Conservation (phyloP, 1,140 invertebrate species). For the Anastrepha obliqua region DNA sequence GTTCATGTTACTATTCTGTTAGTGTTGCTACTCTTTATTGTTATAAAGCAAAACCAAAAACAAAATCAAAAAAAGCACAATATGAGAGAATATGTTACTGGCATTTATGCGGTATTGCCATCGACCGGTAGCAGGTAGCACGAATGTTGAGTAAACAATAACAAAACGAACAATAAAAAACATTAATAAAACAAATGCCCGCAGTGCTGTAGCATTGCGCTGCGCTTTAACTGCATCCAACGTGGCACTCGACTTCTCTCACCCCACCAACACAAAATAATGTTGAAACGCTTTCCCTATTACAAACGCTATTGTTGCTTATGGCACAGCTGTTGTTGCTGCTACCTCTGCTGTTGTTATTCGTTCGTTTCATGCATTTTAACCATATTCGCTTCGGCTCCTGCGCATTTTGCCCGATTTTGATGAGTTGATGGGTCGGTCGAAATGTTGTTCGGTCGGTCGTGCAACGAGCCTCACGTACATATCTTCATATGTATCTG, state of each 20-base stretch:
- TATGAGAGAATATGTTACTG: neutral
- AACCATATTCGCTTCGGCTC: conserved; percentile 45
- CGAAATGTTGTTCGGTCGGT: neutral
- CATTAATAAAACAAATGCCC: conserved; percentile 50
- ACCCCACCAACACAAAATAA: neutral
- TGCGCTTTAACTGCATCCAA: conserved; percentile 5
- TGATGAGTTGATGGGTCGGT: conserved; percentile 37
- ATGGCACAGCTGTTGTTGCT: conserved; percentile 41
- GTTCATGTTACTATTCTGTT: neutral
- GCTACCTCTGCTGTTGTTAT: neutral
- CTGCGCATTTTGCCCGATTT: conserved; percentile 43
- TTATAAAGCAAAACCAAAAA: neutral
- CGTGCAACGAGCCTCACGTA: conserved; percentile 23
- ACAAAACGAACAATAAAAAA: conserved; percentile 50
- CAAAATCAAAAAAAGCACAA: neutral
- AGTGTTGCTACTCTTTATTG: conserved; percentile 8
- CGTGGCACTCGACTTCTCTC: neutral
- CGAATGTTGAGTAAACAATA: conserved; percentile 53
- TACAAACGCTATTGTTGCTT: conserved; percentile 27
- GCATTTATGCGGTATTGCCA: neutral
- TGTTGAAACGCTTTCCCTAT: neutral
- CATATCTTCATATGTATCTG: neutral
- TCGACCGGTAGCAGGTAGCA: conserved; percentile 50
- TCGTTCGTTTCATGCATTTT: conserved; percentile 48
- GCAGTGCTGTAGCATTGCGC: conserved; percentile 28